Percentiles rank a stretch among this genome's conserved stretches.
phyloP scores from a whole-genome alignment of 1,140 invertebrate genomes.

The Harlomillsia oculata region DNA sequence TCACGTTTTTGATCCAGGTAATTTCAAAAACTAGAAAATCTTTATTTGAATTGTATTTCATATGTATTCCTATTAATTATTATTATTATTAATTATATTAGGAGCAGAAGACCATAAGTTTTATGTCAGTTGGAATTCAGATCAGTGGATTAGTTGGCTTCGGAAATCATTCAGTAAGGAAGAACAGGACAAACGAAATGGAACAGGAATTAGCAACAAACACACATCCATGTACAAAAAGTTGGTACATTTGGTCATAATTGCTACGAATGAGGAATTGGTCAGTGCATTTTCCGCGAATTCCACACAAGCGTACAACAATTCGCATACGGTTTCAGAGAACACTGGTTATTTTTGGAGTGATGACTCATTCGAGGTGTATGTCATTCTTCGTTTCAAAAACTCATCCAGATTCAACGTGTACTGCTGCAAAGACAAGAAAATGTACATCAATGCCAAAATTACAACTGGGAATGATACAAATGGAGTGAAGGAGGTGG shows the following conservation, averaged over 20 bases:
- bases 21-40: not conserved
- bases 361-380: conserved; percentile 13
- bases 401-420: conserved; percentile 10
- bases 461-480: too few species aligned
- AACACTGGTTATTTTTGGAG: conserved; percentile 18
- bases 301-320: conserved; percentile 8
- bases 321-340: not conserved
- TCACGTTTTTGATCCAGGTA: conserved; percentile 23
- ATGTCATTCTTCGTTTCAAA: conserved; percentile 6
- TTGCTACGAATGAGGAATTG: not conserved
- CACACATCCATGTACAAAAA: not conserved
- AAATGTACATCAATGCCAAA: conserved; percentile 23
- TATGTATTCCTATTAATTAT: not conserved
- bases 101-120: not conserved
- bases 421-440: conserved; percentile 8
- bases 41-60: not conserved
- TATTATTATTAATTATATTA: not conserved
- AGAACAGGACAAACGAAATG: not conserved
- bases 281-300: conserved; percentile 1
- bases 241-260: conserved; percentile 14
- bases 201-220: not conserved
- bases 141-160: conserved; percentile 21
- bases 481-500: not conserved
- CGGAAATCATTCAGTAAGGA: not conserved
- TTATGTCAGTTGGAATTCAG: conserved; percentile 22